phyloP scores from a whole-genome alignment of 2,797 vertebrate species.

The Sphenodon punctatus region DNA sequence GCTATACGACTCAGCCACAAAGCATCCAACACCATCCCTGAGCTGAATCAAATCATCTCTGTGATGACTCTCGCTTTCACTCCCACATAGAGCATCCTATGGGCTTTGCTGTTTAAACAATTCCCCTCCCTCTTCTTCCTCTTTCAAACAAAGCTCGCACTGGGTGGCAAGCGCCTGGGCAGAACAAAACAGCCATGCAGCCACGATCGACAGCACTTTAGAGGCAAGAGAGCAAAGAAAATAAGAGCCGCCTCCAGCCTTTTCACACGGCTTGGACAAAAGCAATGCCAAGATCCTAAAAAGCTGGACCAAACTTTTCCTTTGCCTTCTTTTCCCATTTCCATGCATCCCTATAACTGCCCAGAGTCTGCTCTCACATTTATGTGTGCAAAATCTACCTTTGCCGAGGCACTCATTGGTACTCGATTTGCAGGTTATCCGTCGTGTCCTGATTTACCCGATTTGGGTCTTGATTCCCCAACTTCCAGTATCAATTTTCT shows the following conservation, averaged over 20 bases:
- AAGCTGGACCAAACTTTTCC: neutral
- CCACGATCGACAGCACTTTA: neutral
- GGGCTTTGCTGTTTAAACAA: constrained; percentile 10
- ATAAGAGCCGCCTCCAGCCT: neutral
- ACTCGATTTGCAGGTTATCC: neutral
- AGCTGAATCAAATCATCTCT: neutral
- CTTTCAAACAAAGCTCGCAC: neutral
- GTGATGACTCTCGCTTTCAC: neutral
- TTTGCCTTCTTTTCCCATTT: neutral
- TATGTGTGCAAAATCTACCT: neutral
- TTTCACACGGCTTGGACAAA: neutral
- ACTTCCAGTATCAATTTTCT: too few species aligned
- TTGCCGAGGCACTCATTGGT: neutral
- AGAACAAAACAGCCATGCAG: neutral
- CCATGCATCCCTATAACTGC: neutral
- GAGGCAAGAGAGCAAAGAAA: neutral
- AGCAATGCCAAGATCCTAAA: neutral
- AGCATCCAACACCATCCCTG: neutral
- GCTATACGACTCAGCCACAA: neutral
- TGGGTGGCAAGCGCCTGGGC: neutral
- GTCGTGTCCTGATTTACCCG: too few species aligned
- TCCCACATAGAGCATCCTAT: neutral
- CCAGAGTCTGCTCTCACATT: neutral
- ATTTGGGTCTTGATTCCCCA: too few species aligned
- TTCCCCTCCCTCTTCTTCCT: neutral